Evolutionary conservation across 2,888 invertebrate genomes (phyloP), one percentile per base, ranked within the genome.

Genomic region (Allacma fusca): DNA sequence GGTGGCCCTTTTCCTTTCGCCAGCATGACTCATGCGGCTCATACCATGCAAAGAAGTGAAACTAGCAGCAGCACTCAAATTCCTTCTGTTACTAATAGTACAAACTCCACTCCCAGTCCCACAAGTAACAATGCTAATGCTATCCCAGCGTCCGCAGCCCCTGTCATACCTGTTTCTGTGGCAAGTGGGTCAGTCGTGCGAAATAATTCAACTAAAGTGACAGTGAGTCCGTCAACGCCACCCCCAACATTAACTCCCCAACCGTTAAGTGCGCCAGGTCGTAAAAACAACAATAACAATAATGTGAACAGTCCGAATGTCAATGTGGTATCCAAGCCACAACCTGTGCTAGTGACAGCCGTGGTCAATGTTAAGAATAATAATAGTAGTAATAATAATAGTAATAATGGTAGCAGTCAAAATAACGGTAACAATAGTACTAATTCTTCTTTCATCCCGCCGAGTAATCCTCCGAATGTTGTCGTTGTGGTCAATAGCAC

Each of bases 1-100:
- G 84, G 80, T 80, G 88, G 92, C 87, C 89, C 91, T 86, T 95
- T 92, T 88, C 95, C 95, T 62, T 95, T 95, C 87, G 93, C 94
- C 85, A 95, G 95, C 87, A 95, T 96, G 95, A 94, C 94, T 68
- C 93, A 94, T 86, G 93, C 90, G 71, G 89, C 93, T 80, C 91
- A 94, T 87, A 94, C 94, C 71, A 92, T 94, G 88, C 94, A 94
- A 85, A 90, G 91, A 85, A 91, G 93, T 85, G 92, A 88, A 80
- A 73, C 83, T 73, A 77, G 72, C 79, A 80, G 29, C 76, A 79
- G 59, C 80, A 57, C 80, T 68, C 64, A 64, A 67, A 74, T 77
- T 80, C 81, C 79, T 79, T 72, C 81, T 70, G 77, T 76, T 64
- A 75, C 59, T 78, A 81, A 82, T 78, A 82, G 83, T 81, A 80